phyloP scores from a whole-genome alignment of 2,888 invertebrate genomes.

The Trisateles emortualis region DNA sequence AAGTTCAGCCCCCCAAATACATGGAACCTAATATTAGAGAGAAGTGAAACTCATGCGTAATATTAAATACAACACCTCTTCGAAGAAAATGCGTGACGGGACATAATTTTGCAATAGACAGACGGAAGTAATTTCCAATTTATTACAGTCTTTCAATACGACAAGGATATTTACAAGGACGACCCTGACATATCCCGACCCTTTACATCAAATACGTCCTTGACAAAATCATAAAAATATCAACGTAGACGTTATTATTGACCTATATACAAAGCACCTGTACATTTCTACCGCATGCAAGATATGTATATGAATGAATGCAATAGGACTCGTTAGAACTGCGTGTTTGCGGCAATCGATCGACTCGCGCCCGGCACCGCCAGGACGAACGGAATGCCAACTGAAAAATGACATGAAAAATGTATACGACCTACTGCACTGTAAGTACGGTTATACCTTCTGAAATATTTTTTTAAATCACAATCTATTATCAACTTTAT shows the following conservation, averaged over 20 bases:
- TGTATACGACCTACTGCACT: constrained; percentile 50
- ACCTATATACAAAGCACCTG: constrained; percentile 50
- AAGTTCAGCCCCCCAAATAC: too few relatives aligned
- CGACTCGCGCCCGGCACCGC: constrained; percentile 74
- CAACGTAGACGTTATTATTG: constrained; percentile 34
- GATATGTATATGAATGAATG: constrained; percentile 52
- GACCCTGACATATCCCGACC: constrained; percentile 27
- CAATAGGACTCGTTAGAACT: constrained; percentile 50
- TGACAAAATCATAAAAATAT: constrained; percentile 34
- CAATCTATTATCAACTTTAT: background rate
- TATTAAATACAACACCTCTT: too few relatives aligned
- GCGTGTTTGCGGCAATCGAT: constrained; percentile 74
- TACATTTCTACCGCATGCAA: constrained; percentile 30
- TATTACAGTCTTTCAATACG: background rate
- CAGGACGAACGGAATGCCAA: constrained; percentile 60
- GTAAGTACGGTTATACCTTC: constrained; percentile 9
- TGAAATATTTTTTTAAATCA: background rate
- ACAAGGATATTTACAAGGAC: constrained; percentile 35
- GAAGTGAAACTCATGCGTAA: too few relatives aligned
- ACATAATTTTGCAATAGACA: too few relatives aligned
- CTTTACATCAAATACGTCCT: constrained; percentile 32
- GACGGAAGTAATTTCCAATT: background rate
- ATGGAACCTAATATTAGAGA: too few relatives aligned
- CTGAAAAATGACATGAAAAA: constrained; percentile 71
- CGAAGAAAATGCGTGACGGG: too few relatives aligned